These are phyloP conservation scores for Bombus consobrinus DNA, from an alignment of 1,140 invertebrate species.

Conservation along the genomic window DNA sequence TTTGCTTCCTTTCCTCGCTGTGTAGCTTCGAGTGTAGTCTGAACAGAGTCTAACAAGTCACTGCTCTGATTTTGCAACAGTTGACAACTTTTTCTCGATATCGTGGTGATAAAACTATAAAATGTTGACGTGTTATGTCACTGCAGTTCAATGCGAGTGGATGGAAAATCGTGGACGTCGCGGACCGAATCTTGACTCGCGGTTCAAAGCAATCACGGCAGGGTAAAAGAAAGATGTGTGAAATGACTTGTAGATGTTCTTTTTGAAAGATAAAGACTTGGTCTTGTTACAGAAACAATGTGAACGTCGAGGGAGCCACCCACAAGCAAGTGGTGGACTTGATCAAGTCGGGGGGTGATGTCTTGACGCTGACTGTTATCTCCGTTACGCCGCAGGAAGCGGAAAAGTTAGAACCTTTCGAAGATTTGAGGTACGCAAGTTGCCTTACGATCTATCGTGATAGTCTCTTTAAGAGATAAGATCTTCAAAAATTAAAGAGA, in stretches of 20 bases:
- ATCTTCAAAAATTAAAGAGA: too few species aligned
- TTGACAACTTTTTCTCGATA: background rate
- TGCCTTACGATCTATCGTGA: too few species aligned
- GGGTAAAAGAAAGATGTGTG: background rate
- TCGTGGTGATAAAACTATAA: background rate
- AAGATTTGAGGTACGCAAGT: constrained; percentile 77
- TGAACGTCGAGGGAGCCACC: constrained; percentile 99
- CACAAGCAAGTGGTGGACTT: constrained; percentile 99
- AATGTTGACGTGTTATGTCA: constrained; percentile 78
- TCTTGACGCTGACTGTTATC: constrained; percentile 96
- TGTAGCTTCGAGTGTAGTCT: background rate
- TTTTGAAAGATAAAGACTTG: background rate
- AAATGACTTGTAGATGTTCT: too few species aligned
- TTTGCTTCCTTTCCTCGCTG: background rate
- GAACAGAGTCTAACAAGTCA: background rate
- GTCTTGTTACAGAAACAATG: constrained; percentile 93
- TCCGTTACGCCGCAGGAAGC: constrained; percentile 95
- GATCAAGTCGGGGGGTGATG: constrained; percentile 99
- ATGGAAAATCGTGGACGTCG: constrained; percentile 47
- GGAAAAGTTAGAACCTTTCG: constrained; percentile 80
- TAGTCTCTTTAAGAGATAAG: too few species aligned
- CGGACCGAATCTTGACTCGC: constrained; percentile 27
- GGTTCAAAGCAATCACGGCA: constrained; percentile 9
- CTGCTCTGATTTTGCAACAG: background rate
- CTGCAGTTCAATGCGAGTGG: constrained; percentile 74